Base-by-base conservation (phyloP, 2,888 invertebrate genomes). In the Leptodirus hochenwartii region DNA sequence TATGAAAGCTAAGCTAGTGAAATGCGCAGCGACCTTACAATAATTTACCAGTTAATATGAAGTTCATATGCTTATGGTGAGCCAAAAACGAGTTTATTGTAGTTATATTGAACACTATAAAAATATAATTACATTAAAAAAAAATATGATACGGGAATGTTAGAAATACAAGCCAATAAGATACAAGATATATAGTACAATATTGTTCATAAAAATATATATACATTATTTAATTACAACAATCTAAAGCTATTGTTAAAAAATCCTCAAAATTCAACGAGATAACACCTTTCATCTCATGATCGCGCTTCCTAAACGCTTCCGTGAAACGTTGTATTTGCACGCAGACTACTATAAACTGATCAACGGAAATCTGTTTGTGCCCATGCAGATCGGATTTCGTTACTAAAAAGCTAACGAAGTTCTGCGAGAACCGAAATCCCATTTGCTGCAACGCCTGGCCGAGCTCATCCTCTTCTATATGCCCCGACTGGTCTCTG, bases 231-330 rank as follows among this genome's bases (percentile, higher is more conserved):
- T 47, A 50, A 29, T 46, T 42, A 16, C 75, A 72, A 50, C 76
- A 77, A 44, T 69, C 74, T 25, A 91, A 65, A 17, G 85, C 82
- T 41, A 90, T 66, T 36, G 66, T 68, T 26, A 95, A 60, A 47
- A 91, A 93, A 47, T 93, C 91, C 61, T 93, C 93, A 49, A 91
- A 93, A 15, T 62, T 72, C 47, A 91, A 75, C 2, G 74, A 74
- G 30, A 93, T 85, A 5, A 68, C 62, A 17, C 91, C 93, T 43
- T 72, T 75, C 54, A 76, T 69, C 41, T 80, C 73, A 0, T 67
- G 63, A 50, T 93, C 91, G 30, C 79, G 69, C 31, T 63, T 60
- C 44, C 77, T 62, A 51, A 93, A 93, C 13, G 84, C 81, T 49
- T 91, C 90, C 17, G 76, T 85, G 40, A 84, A 81, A 37, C 77